Conservation (phyloP, 2,113 vertebrate genomes). For the Paedocypris sp. region DNA sequence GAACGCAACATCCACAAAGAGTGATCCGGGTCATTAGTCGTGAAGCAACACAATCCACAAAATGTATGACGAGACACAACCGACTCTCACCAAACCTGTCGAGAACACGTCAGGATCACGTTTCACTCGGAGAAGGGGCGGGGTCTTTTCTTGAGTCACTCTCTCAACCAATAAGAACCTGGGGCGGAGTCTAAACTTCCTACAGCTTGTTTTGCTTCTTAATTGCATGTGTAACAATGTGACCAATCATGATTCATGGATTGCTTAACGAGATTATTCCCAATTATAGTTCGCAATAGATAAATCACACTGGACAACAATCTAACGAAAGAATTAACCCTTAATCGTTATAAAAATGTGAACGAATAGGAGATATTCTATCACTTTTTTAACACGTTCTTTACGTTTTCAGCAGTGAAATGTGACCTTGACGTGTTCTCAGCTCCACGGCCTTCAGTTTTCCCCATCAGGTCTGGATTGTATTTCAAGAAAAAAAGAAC, state of each 20-base stretch:
- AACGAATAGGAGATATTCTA: no score
- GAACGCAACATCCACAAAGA: conserved; percentile 40
- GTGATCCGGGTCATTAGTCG: conserved; percentile 33
- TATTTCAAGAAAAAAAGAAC: conserved; percentile 58
- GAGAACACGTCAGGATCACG: neutral
- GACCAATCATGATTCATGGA: no score
- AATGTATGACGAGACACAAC: conserved; percentile 41
- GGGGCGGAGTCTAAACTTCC: no score
- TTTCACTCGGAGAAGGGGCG: no score
- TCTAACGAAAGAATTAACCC: no score
- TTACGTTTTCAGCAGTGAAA: neutral
- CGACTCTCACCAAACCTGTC: conserved; percentile 2
- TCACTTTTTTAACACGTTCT: neutral
- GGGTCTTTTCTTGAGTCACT: no score
- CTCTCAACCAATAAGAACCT: no score
- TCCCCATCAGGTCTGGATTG: neutral
- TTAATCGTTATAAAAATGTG: neutral
- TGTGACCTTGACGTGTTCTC: neutral
- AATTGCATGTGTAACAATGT: no score
- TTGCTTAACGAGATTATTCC: no score
- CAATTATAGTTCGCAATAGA: no score
- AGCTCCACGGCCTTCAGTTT: neutral
- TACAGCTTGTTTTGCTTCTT: no score
- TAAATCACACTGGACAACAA: no score
- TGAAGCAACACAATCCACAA: conserved; percentile 49